Evolutionary conservation across 2,797 vertebrate species (phyloP).

Genomic region (Megaceryle alcyon): DNA sequence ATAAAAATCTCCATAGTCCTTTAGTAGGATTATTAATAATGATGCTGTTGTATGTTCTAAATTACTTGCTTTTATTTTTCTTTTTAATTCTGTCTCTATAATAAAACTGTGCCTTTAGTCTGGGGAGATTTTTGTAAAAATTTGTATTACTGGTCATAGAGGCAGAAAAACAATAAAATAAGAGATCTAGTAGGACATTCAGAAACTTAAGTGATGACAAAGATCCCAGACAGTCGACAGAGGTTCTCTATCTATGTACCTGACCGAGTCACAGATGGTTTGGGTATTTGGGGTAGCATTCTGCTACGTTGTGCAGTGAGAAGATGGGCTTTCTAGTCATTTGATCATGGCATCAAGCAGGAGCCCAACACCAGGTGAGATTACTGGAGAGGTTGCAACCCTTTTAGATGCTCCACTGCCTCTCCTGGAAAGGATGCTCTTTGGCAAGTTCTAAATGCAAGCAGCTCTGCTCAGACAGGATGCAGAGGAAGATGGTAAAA

Average conservation of each 20-base stretch:
- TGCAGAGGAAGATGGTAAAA: not conserved
- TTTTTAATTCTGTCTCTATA: not conserved
- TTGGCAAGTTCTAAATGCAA: not conserved
- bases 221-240: not conserved
- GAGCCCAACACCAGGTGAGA: not conserved
- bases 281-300: not conserved
- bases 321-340: not conserved
- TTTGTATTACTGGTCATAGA: not conserved
- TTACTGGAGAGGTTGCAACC: not conserved
- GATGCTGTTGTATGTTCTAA: rapidly evolving
- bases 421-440: not conserved
- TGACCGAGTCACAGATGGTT: not conserved
- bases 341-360: not conserved
- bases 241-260: not conserved
- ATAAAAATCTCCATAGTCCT: not conserved
- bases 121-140: not conserved
- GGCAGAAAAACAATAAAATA: not conserved
- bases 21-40: not conserved
- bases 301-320: not conserved
- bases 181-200: not conserved
- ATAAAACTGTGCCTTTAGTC: not conserved
- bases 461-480: not conserved
- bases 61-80: not conserved
- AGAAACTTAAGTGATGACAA: not conserved
- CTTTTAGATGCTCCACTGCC: not conserved